phyloP scores from a whole-genome alignment of 1,140 invertebrate genomes.

The Elysia chlorotica region DNA sequence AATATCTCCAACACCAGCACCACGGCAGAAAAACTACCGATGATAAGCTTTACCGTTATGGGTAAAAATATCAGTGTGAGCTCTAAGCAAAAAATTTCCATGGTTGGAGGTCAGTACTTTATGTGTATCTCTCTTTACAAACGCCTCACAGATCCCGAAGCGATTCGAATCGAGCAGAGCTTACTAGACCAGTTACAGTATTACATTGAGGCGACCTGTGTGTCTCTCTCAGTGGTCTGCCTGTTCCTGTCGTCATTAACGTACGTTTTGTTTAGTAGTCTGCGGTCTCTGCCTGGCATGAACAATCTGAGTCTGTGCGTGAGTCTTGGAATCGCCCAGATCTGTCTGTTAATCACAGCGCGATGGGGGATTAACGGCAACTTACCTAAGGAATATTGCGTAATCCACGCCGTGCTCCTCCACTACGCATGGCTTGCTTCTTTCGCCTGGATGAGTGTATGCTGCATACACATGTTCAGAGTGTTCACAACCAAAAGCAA shows the following conservation, averaged over 20 bases:
- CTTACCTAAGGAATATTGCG: constrained; percentile 37
- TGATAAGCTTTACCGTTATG: too few relatives aligned
- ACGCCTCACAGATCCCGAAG: too few relatives aligned
- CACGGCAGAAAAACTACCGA: too few relatives aligned
- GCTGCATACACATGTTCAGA: constrained; percentile 67
- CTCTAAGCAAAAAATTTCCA: too few relatives aligned
- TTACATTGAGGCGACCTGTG: constrained; percentile 22
- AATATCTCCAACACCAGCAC: too few relatives aligned
- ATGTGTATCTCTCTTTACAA: too few relatives aligned
- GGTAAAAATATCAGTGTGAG: too few relatives aligned
- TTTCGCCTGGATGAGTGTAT: constrained; percentile 94
- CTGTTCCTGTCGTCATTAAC: constrained; percentile 57
- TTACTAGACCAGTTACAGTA: too few relatives aligned
- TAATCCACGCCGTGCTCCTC: constrained; percentile 73
- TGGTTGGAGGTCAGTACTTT: too few relatives aligned
- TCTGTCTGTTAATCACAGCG: constrained; percentile 57
- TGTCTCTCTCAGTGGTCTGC: constrained; percentile 58
- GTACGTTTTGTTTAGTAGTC: constrained; percentile 53
- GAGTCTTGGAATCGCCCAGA: constrained; percentile 58
- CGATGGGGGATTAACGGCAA: not conserved
- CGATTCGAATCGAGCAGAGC: too few relatives aligned
- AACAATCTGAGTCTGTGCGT: constrained; percentile 61
- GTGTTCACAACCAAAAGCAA: constrained; percentile 62
- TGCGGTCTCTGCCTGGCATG: constrained; percentile 62
- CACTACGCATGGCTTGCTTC: constrained; percentile 89